Percentiles rank a stretch among this genome's conserved stretches.
phyloP scores from a whole-genome alignment of 2,888 invertebrate species.

The Nomada goodeniana region DNA sequence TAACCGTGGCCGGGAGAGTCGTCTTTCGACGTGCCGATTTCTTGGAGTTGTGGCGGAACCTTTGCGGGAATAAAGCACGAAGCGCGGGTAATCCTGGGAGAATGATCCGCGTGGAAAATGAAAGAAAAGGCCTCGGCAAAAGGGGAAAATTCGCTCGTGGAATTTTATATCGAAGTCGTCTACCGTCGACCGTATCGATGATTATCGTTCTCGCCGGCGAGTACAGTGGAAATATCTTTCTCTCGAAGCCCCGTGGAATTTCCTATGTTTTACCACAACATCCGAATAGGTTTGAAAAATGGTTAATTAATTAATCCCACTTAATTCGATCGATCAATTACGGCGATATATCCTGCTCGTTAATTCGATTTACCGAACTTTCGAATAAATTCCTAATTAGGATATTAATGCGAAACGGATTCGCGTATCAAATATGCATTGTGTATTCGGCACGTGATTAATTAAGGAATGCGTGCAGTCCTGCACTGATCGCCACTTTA shows the following conservation, averaged over 20 bases:
- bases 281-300: neutral
- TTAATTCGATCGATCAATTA: no score
- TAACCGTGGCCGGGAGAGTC: neutral
- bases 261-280: neutral
- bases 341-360: neutral
- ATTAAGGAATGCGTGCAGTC: slow-evolving; percentile 20
- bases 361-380: slow-evolving; percentile 30
- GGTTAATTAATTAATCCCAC: neutral
- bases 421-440: slow-evolving; percentile 25
- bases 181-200: slow-evolving; percentile 1
- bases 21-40: slow-evolving; percentile 2
- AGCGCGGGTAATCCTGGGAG: slow-evolving; percentile 1
- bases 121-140: neutral
- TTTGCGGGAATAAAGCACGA: slow-evolving; percentile 13
- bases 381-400: slow-evolving; percentile 22
- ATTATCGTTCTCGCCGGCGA: neutral
- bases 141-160: neutral
- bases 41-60: neutral
- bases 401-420: slow-evolving; percentile 19
- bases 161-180: slow-evolving; percentile 5
- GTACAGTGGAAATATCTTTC: neutral
- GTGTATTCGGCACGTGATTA: slow-evolving; percentile 18
- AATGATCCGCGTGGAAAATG: neutral
- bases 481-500: slow-evolving; percentile 8
- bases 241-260: neutral